phyloP scores from a whole-genome alignment of 2,797 vertebrate genomes.

The Myiotriccus ornatus region DNA sequence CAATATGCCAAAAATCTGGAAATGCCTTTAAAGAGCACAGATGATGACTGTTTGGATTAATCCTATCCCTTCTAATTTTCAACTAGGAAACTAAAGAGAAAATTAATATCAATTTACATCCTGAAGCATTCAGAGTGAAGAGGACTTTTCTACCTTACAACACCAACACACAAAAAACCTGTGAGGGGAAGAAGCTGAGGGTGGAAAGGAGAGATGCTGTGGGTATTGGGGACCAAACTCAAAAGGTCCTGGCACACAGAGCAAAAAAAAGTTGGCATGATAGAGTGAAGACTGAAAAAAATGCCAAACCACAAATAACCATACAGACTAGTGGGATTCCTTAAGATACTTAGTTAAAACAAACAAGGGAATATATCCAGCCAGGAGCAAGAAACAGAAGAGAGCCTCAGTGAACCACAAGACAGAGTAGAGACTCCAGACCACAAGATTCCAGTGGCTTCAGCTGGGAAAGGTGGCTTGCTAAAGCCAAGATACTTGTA shows the following conservation, averaged over 20 bases:
- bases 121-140: background rate
- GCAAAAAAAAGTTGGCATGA: background rate
- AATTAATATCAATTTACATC: background rate
- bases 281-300: background rate
- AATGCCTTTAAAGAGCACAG: background rate
- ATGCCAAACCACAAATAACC: slow-evolving; percentile 54
- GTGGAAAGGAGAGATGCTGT: background rate
- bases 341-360: slow-evolving; percentile 32
- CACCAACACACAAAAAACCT: background rate
- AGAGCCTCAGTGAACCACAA: background rate
- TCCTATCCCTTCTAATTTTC: background rate
- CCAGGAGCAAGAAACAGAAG: background rate
- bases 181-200: background rate
- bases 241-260: background rate
- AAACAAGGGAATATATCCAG: background rate
- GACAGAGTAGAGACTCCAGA: background rate
- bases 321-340: background rate
- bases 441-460: background rate
- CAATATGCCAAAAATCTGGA: background rate
- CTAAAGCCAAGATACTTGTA: slow-evolving; percentile 1
- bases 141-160: background rate
- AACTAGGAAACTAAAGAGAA: background rate
- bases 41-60: background rate
- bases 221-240: background rate
- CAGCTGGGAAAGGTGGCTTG: background rate